A percentile compares a stretch with the other conserved stretches of the same genome.
Conservation (phyloP, 2,797 vertebrate genomes). For the Denticeps clupeoides region DNA sequence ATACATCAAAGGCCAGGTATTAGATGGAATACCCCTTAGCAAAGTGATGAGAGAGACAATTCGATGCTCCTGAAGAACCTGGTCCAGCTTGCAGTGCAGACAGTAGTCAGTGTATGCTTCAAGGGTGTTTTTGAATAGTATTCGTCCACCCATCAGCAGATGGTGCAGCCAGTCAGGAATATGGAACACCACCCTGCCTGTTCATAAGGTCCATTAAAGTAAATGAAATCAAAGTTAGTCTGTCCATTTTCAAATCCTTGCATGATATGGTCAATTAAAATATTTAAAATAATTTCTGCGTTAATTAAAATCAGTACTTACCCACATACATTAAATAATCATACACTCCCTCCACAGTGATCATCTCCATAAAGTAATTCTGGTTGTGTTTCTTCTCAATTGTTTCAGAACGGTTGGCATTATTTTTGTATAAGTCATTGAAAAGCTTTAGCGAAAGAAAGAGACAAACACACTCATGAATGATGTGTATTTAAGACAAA, state of each 20-base stretch:
- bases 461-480: neutral
- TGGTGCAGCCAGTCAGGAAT: constrained; percentile 83
- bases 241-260: too few species aligned
- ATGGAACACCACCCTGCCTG: constrained; percentile 76
- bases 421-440: constrained; percentile 74
- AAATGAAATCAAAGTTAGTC: too few species aligned
- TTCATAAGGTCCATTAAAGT: too few species aligned
- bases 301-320: constrained; percentile 44
- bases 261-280: neutral
- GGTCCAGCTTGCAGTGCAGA: constrained; percentile 70
- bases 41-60: constrained; percentile 85
- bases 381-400: constrained; percentile 66
- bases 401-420: constrained; percentile 69
- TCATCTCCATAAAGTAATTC: constrained; percentile 70
- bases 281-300: neutral
- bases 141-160: constrained; percentile 72
- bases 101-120: constrained; percentile 79
- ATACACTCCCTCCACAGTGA: constrained; percentile 74
- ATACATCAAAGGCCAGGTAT: too few species aligned
- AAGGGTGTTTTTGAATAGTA: constrained; percentile 80
- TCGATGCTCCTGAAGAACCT: constrained; percentile 79
- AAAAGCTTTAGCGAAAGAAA: constrained; percentile 60
- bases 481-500: neutral
- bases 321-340: constrained; percentile 87
- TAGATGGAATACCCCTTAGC: constrained; percentile 60